phyloP scores from a whole-genome alignment of 2,888 invertebrate genomes.

The Phalangium opilio region DNA sequence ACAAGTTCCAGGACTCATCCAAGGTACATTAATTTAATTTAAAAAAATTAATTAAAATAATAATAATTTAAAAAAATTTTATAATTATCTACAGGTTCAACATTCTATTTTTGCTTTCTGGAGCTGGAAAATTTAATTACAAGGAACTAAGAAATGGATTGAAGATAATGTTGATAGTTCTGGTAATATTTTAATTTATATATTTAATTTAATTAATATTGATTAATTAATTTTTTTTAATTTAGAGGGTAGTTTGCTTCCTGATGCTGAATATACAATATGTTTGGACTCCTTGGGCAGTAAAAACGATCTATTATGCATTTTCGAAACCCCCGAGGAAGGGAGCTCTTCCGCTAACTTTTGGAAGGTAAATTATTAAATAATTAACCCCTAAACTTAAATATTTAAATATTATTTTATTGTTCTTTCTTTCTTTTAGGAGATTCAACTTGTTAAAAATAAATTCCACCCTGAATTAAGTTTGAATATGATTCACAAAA shows the following conservation, averaged over 20 bases:
- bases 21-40: slow-evolving; percentile 29
- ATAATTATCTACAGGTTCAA: slow-evolving; percentile 35
- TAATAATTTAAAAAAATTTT: too few species aligned
- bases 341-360: slow-evolving; percentile 50
- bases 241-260: slow-evolving; percentile 29
- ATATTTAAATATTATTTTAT: background rate
- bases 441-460: slow-evolving; percentile 43
- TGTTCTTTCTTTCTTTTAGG: slow-evolving; percentile 31
- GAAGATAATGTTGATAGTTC: slow-evolving; percentile 80
- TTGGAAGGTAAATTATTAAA: slow-evolving; percentile 31
- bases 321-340: slow-evolving; percentile 85
- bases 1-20: slow-evolving; percentile 47
- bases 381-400: slow-evolving; percentile 19
- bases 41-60: too few species aligned
- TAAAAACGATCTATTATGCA: slow-evolving; percentile 43
- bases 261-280: slow-evolving; percentile 77
- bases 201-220: background rate
- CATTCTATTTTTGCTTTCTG: slow-evolving; percentile 72
- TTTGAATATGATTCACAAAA: slow-evolving; percentile 69
- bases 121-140: slow-evolving; percentile 87
- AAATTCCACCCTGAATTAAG: slow-evolving; percentile 32
- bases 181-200: slow-evolving; percentile 38
- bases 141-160: slow-evolving; percentile 88
- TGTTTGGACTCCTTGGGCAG: slow-evolving; percentile 60
- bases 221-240: slow-evolving; percentile 3